A percentile compares a stretch with the other conserved stretches of the same genome.
Conservation (phyloP, 2,888 invertebrate species). For the Mythimna albipuncta region DNA sequence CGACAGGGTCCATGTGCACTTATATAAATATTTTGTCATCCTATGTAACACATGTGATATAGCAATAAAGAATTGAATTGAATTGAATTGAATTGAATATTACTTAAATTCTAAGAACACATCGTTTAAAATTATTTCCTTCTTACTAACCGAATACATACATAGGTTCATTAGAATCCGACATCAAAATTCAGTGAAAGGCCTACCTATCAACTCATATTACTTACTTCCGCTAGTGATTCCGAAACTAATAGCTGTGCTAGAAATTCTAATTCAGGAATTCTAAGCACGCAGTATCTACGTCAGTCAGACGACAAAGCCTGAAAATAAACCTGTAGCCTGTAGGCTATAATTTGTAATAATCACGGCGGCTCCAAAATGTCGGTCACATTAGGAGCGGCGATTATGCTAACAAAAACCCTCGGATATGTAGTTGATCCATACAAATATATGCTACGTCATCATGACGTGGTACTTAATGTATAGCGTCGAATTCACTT, state of each 20-base stretch:
- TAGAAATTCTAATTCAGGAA: conserved; percentile 7
- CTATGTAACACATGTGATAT: no score
- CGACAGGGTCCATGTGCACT: no score
- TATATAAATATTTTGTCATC: no score
- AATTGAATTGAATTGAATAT: no score
- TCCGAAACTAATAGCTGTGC: background rate
- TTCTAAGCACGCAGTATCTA: conserved; percentile 15
- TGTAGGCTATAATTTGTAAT: conserved; percentile 20
- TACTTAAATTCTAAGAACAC: background rate
- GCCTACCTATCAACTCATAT: background rate
- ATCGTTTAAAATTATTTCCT: background rate
- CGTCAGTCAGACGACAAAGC: background rate
- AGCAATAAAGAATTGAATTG: no score
- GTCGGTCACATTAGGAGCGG: conserved; percentile 29
- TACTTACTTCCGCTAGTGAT: conserved; percentile 6
- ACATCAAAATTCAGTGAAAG: background rate
- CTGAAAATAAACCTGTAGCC: background rate
- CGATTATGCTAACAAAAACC: conserved; percentile 30
- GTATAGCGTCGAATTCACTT: conserved; percentile 6
- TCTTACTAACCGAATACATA: background rate
- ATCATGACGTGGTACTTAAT: conserved; percentile 13
- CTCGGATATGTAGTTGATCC: conserved; percentile 16
- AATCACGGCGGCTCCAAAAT: conserved; percentile 26
- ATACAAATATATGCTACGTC: conserved; percentile 18
- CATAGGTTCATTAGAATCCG: conserved; percentile 13